Evolutionary conservation across 2,113 vertebrate genomes (phyloP).

Genomic region (Nicator chloris): DNA sequence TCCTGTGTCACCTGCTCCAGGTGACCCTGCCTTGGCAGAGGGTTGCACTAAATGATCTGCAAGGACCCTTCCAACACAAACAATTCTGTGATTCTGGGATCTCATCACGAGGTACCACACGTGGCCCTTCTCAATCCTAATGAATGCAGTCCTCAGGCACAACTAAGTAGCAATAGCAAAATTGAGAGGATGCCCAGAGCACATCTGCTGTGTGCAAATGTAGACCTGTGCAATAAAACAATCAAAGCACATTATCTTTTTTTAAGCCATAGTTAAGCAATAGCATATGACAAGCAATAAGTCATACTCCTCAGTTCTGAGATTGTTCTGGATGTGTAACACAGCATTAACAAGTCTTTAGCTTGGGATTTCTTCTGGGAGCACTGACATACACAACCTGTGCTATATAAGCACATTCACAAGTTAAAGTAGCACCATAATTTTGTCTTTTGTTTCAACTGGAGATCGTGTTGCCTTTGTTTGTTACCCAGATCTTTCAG

Average conservation of each 20-base stretch:
- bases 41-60: not conserved
- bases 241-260: not conserved
- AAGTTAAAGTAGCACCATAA: not conserved
- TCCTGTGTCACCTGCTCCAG: not conserved
- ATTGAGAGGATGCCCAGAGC: not conserved
- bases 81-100: not conserved
- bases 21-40: not conserved
- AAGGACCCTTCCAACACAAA: not conserved
- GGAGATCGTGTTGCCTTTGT: not conserved
- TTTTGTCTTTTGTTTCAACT: not conserved
- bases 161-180: not conserved
- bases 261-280: not conserved
- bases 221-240: not conserved
- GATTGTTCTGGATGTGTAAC: not conserved
- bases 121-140: not conserved
- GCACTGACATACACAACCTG: not conserved
- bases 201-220: rapidly evolving
- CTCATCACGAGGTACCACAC: not conserved
- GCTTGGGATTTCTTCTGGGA: not conserved
- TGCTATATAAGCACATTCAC: not conserved
- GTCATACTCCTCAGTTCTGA: not conserved
- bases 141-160: not conserved
- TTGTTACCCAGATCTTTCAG: not conserved
- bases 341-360: not conserved
- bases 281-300: not conserved